Base-by-base conservation (phyloP, 2,797 vertebrate species). In the Micromesistius poutassou region DNA sequence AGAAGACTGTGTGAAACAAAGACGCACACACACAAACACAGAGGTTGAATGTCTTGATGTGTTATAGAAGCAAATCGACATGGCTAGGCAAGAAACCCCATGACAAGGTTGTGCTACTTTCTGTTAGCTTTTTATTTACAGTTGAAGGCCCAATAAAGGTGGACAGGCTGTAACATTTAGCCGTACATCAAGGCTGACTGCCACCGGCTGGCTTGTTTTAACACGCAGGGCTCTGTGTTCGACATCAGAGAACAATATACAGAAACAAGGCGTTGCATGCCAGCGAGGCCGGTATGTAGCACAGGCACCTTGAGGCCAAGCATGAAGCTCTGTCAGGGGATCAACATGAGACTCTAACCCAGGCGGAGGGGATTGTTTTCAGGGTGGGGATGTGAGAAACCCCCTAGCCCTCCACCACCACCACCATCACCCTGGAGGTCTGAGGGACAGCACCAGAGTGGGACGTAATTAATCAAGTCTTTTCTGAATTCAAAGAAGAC, bases 381-480 rank as follows among this genome's bases (percentile, higher is more conserved):
- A 74, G 76, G 74, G 46, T 71, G 73, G 73, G n/a, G 22, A 77
- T 28, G 13, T 5, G 62, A 68, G n/a, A 68, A 55, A n/a, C 55
- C 55, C 25, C 25, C 62, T 12, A 68, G n/a, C n/a, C 62, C 25
- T 2, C 62, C n/a, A 6, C 55, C 55, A 25, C 77, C 73, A 87
- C 81, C 8, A 78, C 72, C 72, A 79, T 76, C 83, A 42, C 77
- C 84, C 82, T 50, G 1, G 50, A 87, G 85, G 80, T 87, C 79
- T 14, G 16, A 82, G 85, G 86, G 85, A 82, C 74, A 85, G 80
- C 80, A 5, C 68, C n/a, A 70, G 79, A 88, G 83, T 76, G 71
- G 80, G 70, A 80, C 79, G 79, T 87, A 87, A 91, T 91, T 90
- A 90, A 91, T 90, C 89, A 19, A 85, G 83, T 79, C 79, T 87